Evolutionary conservation across 2,888 invertebrate genomes (phyloP).

Genomic region (Parascotia fuliginaria): DNA sequence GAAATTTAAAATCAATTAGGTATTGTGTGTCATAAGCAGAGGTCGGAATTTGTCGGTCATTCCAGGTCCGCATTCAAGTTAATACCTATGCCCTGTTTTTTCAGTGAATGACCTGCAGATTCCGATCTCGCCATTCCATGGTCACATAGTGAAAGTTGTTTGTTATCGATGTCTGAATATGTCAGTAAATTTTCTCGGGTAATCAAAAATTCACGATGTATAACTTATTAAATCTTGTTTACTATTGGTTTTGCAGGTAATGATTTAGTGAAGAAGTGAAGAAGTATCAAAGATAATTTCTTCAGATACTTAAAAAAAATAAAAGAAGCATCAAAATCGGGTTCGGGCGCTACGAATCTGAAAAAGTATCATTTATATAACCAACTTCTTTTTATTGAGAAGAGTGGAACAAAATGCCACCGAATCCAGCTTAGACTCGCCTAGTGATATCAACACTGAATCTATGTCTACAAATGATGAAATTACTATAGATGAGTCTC

Average conservation of each 20-base stretch:
- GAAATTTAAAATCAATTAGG: too few relatives aligned
- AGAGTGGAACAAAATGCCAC: background rate
- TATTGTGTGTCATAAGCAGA: too few relatives aligned
- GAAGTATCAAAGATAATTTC: background rate
- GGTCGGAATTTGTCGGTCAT: too few relatives aligned
- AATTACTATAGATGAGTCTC: constrained; percentile 12
- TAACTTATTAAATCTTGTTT: too few relatives aligned
- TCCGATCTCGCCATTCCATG: too few relatives aligned
- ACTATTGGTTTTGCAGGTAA: background rate
- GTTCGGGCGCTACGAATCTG: background rate
- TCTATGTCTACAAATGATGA: constrained; percentile 12
- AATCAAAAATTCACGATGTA: too few relatives aligned
- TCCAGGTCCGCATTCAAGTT: too few relatives aligned
- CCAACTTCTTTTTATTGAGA: background rate
- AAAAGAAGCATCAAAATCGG: background rate
- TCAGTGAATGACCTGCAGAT: too few relatives aligned
- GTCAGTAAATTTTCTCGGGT: background rate
- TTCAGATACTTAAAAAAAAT: background rate
- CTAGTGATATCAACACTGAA: background rate
- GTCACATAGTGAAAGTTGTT: too few relatives aligned
- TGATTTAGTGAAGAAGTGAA: background rate
- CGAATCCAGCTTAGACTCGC: background rate
- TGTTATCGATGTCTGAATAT: too few relatives aligned
- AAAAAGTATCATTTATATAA: background rate
- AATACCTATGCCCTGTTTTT: too few relatives aligned